These are phyloP conservation scores for Aphelenchoides fujianensis DNA, from an alignment of 1,140 invertebrate genomes.

Conservation along the genomic window DNA sequence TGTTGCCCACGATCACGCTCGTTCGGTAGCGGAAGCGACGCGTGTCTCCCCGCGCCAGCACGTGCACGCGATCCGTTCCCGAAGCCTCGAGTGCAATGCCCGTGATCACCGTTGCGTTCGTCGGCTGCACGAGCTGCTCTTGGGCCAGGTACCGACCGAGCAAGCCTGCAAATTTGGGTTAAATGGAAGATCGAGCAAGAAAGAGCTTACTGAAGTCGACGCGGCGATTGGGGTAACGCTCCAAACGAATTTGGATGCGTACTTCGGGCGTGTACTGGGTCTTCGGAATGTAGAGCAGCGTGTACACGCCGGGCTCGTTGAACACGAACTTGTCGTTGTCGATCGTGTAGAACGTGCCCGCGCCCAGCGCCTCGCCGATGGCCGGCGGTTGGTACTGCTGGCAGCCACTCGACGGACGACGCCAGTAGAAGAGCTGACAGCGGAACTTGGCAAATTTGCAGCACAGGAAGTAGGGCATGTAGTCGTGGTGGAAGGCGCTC, in stretches of 20 bases:
- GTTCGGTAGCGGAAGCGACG: slow-evolving; percentile 60
- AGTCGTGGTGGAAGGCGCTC: slow-evolving; percentile 60
- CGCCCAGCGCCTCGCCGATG: slow-evolving; percentile 55
- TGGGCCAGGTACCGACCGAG: slow-evolving; percentile 57
- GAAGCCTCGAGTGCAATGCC: slow-evolving; percentile 61
- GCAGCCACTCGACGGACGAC: slow-evolving; percentile 56
- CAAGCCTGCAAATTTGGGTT: slow-evolving; percentile 40
- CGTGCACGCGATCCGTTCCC: slow-evolving; percentile 60
- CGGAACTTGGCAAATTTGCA: slow-evolving; percentile 61
- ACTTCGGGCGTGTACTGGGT: slow-evolving; percentile 58
- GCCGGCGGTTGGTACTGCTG: slow-evolving; percentile 62
- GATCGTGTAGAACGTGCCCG: slow-evolving; percentile 59
- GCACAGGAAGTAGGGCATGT: slow-evolving; percentile 62
- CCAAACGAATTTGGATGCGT: slow-evolving; percentile 58
- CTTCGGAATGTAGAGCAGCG: slow-evolving; percentile 58
- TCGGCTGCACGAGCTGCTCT: slow-evolving; percentile 60
- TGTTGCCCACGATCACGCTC: slow-evolving; percentile 61
- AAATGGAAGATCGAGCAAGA: slow-evolving; percentile 13
- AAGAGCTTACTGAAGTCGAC: slow-evolving; percentile 59
- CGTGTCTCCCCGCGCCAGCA: slow-evolving; percentile 58
- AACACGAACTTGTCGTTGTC: slow-evolving; percentile 62
- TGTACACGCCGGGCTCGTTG: slow-evolving; percentile 62
- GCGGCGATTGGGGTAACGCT: slow-evolving; percentile 58
- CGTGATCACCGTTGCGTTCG: slow-evolving; percentile 62
- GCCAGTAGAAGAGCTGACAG: slow-evolving; percentile 62